phyloP scores from a whole-genome alignment of 2,113 vertebrate species.

The Zosterops lateralis region DNA sequence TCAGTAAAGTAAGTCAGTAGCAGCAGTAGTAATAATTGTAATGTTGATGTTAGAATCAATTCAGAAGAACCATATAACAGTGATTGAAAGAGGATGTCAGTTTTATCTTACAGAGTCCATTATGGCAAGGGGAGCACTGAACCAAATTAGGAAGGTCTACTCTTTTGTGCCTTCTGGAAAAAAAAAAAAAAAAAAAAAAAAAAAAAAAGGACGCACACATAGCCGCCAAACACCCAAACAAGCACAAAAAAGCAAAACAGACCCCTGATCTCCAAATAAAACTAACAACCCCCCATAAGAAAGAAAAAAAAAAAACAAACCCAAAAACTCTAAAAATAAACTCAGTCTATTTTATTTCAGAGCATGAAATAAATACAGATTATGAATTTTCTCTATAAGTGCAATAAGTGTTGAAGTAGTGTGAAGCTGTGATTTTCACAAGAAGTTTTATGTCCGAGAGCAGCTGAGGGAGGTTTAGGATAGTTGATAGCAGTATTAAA shows the following conservation, averaged over 20 bases:
- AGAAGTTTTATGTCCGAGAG: not conserved
- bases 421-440: not conserved
- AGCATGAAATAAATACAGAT: not conserved
- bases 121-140: not conserved
- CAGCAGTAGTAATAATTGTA: not conserved
- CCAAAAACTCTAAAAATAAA: accelerated
- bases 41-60: not conserved
- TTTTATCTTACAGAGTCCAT: not conserved
- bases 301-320: not conserved
- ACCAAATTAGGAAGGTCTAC: not conserved
- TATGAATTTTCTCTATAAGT: not conserved
- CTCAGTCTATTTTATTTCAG: not conserved
- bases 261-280: accelerated
- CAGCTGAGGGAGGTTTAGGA: not conserved
- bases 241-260: not conserved
- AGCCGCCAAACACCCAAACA: not conserved
- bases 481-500: not conserved
- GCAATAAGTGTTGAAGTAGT: not conserved
- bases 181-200: too few relatives aligned
- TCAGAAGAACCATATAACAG: not conserved
- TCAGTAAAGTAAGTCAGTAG: not conserved
- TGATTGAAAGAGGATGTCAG: not conserved
- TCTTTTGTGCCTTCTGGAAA: not conserved
- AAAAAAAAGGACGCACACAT: accelerated
- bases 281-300: accelerated